Evolutionary conservation across 2,888 invertebrate species (phyloP).

Genomic region (Ditylenchus weischeri): DNA sequence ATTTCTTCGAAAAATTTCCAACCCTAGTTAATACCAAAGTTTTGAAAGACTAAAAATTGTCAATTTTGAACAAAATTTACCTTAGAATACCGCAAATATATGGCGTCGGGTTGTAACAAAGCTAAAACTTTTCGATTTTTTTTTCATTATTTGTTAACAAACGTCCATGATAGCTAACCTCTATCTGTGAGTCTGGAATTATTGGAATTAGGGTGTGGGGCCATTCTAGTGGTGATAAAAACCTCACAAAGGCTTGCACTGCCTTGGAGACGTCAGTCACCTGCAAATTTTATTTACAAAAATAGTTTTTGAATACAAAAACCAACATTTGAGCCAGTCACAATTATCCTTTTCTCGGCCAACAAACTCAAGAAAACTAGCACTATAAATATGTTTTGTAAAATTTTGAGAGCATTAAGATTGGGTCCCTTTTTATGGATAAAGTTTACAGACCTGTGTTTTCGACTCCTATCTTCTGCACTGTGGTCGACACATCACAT

Average conservation of each 20-base stretch:
- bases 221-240: slow-evolving; percentile 46
- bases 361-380: slow-evolving; percentile 36
- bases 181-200: slow-evolving; percentile 43
- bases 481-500: slow-evolving; percentile 16
- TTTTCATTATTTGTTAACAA: too few species aligned
- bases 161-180: too few species aligned
- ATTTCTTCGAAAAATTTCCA: too few species aligned
- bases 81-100: slow-evolving; percentile 41
- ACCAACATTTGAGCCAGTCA: slow-evolving; percentile 38
- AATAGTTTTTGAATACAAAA: background rate
- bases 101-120: slow-evolving; percentile 44
- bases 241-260: slow-evolving; percentile 43
- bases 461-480: slow-evolving; percentile 34
- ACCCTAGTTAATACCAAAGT: too few species aligned
- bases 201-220: slow-evolving; percentile 47
- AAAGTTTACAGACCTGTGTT: slow-evolving; percentile 9
- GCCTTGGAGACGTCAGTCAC: slow-evolving; percentile 39
- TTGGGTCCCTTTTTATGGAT: too few species aligned
- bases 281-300: slow-evolving; percentile 19
- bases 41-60: too few species aligned
- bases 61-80: slow-evolving; percentile 20
- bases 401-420: too few species aligned
- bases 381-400: slow-evolving; percentile 1
- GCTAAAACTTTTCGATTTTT: slow-evolving; percentile 10
- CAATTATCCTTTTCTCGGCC: slow-evolving; percentile 37